Conservation (phyloP, 2,797 vertebrate species). For the Enteromius anoplus region DNA sequence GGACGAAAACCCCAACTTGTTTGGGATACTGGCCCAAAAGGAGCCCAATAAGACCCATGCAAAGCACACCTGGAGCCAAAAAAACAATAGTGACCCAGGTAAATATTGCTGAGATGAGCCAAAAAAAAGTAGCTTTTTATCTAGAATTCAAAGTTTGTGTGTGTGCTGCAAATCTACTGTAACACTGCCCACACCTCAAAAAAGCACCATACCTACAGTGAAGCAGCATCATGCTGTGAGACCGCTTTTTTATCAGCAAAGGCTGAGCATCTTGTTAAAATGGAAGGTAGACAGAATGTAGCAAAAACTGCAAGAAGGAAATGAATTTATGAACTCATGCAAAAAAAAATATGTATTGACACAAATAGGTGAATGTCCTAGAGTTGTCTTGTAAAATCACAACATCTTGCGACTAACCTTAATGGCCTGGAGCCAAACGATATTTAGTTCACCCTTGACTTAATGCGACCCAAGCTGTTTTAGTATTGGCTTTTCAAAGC, state of each 20-base stretch:
- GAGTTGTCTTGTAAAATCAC: not conserved
- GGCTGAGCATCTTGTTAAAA: slow-evolving; percentile 33
- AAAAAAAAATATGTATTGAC: not conserved
- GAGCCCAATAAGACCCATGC: not conserved
- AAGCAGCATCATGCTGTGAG: slow-evolving; percentile 13
- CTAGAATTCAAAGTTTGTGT: slow-evolving; percentile 3
- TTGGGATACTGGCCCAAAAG: not conserved
- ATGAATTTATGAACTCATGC: not conserved
- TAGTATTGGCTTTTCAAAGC: not conserved
- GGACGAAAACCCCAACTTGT: not conserved
- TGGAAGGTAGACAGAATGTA: slow-evolving; percentile 1
- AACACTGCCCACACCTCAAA: slow-evolving; percentile 18
- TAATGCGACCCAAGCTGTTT: not conserved
- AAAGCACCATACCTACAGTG: not conserved
- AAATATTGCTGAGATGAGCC: slow-evolving; percentile 10
- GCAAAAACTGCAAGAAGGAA: not conserved
- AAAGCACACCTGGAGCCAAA: not conserved
- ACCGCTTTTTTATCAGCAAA: slow-evolving; percentile 18
- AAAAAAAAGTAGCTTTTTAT: slow-evolving; percentile 14
- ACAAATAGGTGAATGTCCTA: slow-evolving; percentile 13
- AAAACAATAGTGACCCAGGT: not conserved
- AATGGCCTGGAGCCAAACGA: not conserved
- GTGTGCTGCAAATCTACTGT: not conserved
- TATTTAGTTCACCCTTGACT: not conserved
- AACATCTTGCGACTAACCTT: slow-evolving; percentile 5